Base-by-base conservation (phyloP, 1,140 invertebrate genomes). In the Heliconius nattereri region DNA sequence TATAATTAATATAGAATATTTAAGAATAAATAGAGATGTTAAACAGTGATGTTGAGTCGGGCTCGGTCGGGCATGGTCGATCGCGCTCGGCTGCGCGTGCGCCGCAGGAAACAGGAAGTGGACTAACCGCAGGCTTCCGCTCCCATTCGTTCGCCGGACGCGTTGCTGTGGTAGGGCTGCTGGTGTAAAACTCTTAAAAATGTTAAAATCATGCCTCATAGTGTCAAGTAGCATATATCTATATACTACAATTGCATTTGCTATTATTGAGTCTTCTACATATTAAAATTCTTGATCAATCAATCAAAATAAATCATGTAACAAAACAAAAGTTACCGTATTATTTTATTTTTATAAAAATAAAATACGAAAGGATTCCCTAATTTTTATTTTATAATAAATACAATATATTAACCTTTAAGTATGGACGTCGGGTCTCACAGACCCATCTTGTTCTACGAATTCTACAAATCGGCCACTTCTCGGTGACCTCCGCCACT, bases 21-120 rank as follows among this genome's bases (percentile, higher is more conserved):
- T 57, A 57, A 23, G n/a, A 66, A 26, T 66, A 66, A 29, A 35
- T 72, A 72, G 32, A 40, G 29, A 35, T 37, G 32, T 72, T 35
- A 20, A 72, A 23, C 71, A 72, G 35, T 72, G 71, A 75, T 76
- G 49, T 66, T 72, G 20, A 23, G 37, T 80, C 78, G 78, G 78
- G 45, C 35, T 57, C 26, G 35, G 35, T 73, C 78, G 78, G 80
- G 78, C 73, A 84, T 82, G 81, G 76, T 92, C 87, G 90, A 86
- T 83, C 78, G 86, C 85, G 89, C 83, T 90, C 90, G 92, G 86
- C 84, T 89, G 90, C 88, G 89, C 91, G 87, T 86, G 88, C 90
- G 88, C 79, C 87, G 89, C 91, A 92, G 92, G 92, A 94, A 93
- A 93, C 91, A 92, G 92, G 92, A 94, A 94, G 92, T 94, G 91